Base-by-base conservation (phyloP, 1,140 invertebrate genomes). In the Onthophagus taurus region DNA sequence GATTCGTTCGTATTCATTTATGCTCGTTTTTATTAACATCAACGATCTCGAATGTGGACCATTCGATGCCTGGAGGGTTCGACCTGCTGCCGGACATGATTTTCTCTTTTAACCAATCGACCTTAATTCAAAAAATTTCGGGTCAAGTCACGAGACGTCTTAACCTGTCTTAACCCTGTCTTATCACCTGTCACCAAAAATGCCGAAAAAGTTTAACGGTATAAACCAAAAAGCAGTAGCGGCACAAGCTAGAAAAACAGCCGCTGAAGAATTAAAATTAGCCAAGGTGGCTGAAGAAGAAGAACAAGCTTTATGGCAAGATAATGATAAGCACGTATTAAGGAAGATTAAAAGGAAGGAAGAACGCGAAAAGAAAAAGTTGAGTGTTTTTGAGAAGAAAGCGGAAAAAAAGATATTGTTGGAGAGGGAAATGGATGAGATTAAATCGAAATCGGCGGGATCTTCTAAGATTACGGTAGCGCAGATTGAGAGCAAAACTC, bases 291-390 rank as follows among this genome's bases (percentile, higher is more conserved):
- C 83, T 54, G 77, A 86, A 61, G 78, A 78, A 57, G 67, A 79
- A 42, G 90, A 95, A 68, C 89, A 96, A 61, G 83, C 76, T 42
- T 77, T 81, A 23, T 99, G 95, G 95, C 69, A 78, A 52, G 95
- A 99, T 68, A 83, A 96, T 65, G 89, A 98, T 61, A 97, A 96
- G 61, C 81, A 85, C 61, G 51, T 87, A 9, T 68, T 77, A n/a
- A 89, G 86, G 59, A 98, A 98, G 67, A 83, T 87, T 60, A 85
- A 92, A 59, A 77, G 85, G 70, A 92, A 94, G 72, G 88, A 96
- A 55, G 90, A 95, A 24, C 77, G 83, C 55, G 93, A 97, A 48
- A 83, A 79, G 49, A 97, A 95, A 65, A 75, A 81, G 37, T 69
- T 76, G 45, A 89, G 96, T 59, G 80, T 84, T 45, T 58, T 90